These are phyloP conservation scores for Tuta absoluta DNA, from an alignment of 2,888 invertebrate species.

Conservation along the genomic window DNA sequence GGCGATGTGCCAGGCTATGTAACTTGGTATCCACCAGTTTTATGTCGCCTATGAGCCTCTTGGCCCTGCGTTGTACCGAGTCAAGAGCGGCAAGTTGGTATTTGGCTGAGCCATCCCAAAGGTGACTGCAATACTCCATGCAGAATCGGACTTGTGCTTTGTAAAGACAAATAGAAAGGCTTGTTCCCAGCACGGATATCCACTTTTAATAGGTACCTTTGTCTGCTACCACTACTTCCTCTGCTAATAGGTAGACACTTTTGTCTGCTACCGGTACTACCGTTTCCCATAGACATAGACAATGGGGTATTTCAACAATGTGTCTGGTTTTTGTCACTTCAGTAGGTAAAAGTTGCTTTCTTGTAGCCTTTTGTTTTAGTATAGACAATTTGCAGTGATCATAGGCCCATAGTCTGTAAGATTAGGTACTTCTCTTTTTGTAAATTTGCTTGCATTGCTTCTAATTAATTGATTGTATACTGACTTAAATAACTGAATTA, in stretches of 20 bases:
- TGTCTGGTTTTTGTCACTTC: conserved; percentile 16
- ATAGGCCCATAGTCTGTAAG: not conserved
- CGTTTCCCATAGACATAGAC: conserved; percentile 17
- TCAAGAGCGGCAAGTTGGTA: no score
- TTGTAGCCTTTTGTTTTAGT: conserved; percentile 9
- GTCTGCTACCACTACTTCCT: not conserved
- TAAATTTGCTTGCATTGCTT: no score
- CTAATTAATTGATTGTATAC: no score
- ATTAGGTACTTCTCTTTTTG: no score
- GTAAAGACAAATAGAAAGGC: not conserved
- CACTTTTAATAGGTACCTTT: not conserved
- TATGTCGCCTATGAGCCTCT: no score
- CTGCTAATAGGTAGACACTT: not conserved
- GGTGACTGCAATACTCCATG: no score
- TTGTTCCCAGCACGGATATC: conserved; percentile 13
- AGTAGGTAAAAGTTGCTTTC: conserved; percentile 18
- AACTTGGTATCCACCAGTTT: no score
- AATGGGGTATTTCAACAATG: conserved; percentile 19
- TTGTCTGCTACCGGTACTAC: not conserved
- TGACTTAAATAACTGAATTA: no score
- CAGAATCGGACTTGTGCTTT: no score
- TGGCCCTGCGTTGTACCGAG: no score
- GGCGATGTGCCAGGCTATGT: no score
- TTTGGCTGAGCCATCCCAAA: no score
- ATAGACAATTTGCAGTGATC: not conserved